Evolutionary conservation across 92 coral and sea anemone species (phyloP).

Genomic region (Meandrina meandrites): DNA sequence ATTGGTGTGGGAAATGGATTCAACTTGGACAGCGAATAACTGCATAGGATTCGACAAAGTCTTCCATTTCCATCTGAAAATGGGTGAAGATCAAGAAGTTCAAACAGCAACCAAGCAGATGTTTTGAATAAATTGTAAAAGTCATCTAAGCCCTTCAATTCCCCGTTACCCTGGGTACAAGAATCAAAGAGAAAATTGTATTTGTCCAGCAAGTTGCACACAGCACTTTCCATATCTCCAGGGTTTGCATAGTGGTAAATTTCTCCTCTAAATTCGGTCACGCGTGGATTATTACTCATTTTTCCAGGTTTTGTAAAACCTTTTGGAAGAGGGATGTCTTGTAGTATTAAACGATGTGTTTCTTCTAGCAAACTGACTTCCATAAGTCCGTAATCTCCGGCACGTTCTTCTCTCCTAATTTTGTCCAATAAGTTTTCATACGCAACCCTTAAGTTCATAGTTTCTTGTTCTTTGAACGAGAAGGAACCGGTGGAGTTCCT

Average conservation of each 20-base stretch:
- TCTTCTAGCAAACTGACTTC: constrained; percentile 55
- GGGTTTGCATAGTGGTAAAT: constrained; percentile 68
- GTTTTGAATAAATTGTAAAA: constrained; percentile 66
- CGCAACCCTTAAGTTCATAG: constrained; percentile 68
- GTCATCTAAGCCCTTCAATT: constrained; percentile 1
- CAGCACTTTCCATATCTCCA: constrained; percentile 65
- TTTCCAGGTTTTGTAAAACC: constrained; percentile 66
- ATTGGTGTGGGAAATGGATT: constrained; percentile 92
- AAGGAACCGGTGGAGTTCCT: background rate
- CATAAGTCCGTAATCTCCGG: constrained; percentile 35
- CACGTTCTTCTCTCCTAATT: constrained; percentile 27
- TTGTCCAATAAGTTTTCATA: constrained; percentile 36
- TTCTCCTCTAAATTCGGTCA: constrained; percentile 62
- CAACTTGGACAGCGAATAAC: constrained; percentile 62
- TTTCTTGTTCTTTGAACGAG: constrained; percentile 71
- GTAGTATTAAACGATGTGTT: constrained; percentile 61
- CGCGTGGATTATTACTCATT: constrained; percentile 54
- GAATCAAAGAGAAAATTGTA: constrained; percentile 56
- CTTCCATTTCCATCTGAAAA: constrained; percentile 94
- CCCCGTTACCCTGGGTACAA: constrained; percentile 19
- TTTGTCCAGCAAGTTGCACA: constrained; percentile 65
- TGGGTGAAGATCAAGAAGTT: constrained; percentile 88
- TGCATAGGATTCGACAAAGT: constrained; percentile 82
- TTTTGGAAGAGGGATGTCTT: constrained; percentile 18
- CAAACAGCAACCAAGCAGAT: constrained; percentile 75